Evolutionary conservation across 92 coral and sea anemone species (phyloP).

Genomic region (Siderastrea radians): DNA sequence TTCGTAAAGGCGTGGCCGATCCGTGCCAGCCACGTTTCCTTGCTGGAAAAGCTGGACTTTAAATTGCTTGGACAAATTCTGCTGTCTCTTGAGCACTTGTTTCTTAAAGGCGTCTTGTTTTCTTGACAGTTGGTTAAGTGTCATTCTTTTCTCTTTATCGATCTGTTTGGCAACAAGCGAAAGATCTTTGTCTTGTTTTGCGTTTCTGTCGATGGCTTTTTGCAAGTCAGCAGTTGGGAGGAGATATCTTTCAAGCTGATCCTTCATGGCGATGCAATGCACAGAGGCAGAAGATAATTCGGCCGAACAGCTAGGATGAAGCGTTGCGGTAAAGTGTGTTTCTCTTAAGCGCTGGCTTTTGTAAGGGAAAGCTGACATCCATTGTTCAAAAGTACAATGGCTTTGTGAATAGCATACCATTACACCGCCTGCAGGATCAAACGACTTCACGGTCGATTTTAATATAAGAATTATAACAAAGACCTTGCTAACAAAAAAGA

Average conservation of each 20-base stretch:
- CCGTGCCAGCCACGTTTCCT: neutral
- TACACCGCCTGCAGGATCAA: too few species aligned
- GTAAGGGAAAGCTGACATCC: too few species aligned
- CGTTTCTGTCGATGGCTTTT: conserved; percentile 35
- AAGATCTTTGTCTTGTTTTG: conserved; percentile 13
- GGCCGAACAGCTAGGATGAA: too few species aligned
- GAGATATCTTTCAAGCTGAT: neutral
- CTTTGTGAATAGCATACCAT: too few species aligned
- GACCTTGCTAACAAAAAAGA: too few species aligned
- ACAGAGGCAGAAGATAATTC: too few species aligned
- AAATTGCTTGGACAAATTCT: conserved; percentile 2
- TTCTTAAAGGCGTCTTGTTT: conserved; percentile 10
- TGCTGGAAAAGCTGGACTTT: neutral
- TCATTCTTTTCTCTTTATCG: conserved; percentile 22
- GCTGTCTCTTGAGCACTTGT: neutral
- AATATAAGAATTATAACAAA: too few species aligned
- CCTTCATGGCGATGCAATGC: neutral
- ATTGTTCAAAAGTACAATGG: too few species aligned
- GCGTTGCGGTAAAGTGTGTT: too few species aligned
- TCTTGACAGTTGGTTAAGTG: conserved; percentile 10
- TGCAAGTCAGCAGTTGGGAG: conserved; percentile 34
- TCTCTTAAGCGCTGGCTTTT: too few species aligned
- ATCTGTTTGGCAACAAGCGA: conserved; percentile 17
- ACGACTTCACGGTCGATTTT: too few species aligned
- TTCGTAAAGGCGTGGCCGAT: neutral